Evolutionary conservation across 2,888 invertebrate genomes (phyloP), one percentile per base, ranked within the genome.

Genomic region (Bembecia ichneumoniformis): DNA sequence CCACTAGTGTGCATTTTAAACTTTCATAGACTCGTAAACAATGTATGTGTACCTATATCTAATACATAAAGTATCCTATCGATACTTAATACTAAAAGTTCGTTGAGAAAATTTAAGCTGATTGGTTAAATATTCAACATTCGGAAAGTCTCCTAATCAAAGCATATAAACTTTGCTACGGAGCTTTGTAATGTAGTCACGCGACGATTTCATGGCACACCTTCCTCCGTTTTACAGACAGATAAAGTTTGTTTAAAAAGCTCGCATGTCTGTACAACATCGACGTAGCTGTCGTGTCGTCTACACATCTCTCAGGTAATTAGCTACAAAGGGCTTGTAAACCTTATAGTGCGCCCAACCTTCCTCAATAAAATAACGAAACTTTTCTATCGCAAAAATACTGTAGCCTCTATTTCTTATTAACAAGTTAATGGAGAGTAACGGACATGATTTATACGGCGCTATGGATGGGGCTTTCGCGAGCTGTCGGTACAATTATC

Each of bases 371-470:
- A 28, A 28, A 28, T 9, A 28, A 9, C 28, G 7, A 7, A 28
- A 28, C 13, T 36, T 13, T 13, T 36, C 40, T 49, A 58, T 58
- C 58, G 62, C 59, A 62, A 64, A 66, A 73, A 80, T 82, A 77
- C 78, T 77, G 77, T 66, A 68, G 63, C 82, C 83, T 82, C 84
- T 82, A 83, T 87, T 82, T 75, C 81, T 78, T 77, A 82, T 84
- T 81, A 84, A 72, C 78, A 77, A 77, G 28, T 77, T 86, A 87
- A 87, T 87, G 83, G 87, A 82, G 86, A 86, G 77, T 80, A 86
- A 87, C 80, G 81, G 74, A 72, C 78, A 82, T 84, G 87, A 87
- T 87, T 86, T 87, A 87, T 77, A 77, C 71, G 74, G 71, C 66
- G 54, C 60, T 52, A 56, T 44, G 44, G 13, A n/a, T 35, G 35